Conservation (phyloP, 2,797 vertebrate species). For the Chrosomus eos region DNA sequence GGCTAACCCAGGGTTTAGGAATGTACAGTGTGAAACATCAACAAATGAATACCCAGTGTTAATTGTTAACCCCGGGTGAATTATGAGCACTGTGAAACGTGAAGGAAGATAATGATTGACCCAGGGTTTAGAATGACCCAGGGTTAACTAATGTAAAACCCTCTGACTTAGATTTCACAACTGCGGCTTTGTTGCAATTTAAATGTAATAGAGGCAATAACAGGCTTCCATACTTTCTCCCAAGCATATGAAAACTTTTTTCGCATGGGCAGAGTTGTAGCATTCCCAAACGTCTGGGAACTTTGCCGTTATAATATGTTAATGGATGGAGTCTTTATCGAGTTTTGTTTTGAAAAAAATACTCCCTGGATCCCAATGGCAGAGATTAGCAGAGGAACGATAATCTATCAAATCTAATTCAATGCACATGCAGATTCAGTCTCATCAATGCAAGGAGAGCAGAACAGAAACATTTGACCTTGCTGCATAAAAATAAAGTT, state of each 20-base stretch:
- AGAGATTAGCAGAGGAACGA: constrained; percentile 68
- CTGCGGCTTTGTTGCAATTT: not conserved
- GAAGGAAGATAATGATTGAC: not conserved
- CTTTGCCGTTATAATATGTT: constrained; percentile 8
- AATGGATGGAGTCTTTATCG: constrained; percentile 24
- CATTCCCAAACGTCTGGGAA: not conserved
- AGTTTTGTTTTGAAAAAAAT: constrained; percentile 68
- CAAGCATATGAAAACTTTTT: not conserved
- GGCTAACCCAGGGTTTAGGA: not conserved
- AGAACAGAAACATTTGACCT: constrained; percentile 78
- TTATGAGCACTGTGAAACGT: not conserved
- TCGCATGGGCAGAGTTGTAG: not conserved
- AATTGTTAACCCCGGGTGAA: not conserved
- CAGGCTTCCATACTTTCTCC: not conserved
- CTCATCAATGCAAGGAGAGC: constrained; percentile 73
- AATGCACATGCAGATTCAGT: constrained; percentile 63
- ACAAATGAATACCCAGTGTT: not conserved
- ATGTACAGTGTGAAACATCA: not conserved
- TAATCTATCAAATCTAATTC: constrained; percentile 73
- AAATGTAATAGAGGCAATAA: not conserved
- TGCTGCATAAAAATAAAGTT: constrained; percentile 77
- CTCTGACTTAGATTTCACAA: not conserved
- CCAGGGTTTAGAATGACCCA: not conserved
- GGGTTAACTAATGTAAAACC: not conserved
- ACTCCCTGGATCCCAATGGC: constrained; percentile 55